A percentile compares a stretch with the other conserved stretches of the same genome.
Conservation (phyloP, 2,888 invertebrate genomes). For the Galeruca laticollis region DNA sequence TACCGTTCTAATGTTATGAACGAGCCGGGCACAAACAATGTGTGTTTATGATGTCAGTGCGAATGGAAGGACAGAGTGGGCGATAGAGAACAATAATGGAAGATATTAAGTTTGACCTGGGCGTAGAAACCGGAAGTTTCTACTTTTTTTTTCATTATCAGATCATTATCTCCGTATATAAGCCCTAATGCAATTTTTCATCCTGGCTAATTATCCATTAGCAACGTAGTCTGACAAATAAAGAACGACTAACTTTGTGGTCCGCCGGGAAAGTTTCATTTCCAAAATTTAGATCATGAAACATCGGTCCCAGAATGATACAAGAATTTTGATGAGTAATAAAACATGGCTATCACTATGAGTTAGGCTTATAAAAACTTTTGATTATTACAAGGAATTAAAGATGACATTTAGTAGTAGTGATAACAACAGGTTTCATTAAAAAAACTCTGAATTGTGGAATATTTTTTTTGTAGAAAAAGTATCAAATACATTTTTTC, state of each 20-base stretch:
- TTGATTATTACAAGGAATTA: too few species aligned
- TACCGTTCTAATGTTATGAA: not conserved
- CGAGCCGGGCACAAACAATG: not conserved
- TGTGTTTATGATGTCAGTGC: constrained; percentile 31
- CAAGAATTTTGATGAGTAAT: too few species aligned
- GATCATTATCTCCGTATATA: constrained; percentile 28
- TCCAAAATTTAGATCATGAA: constrained; percentile 11
- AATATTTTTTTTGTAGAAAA: too few species aligned
- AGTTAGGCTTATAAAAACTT: too few species aligned
- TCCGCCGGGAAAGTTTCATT: not conserved
- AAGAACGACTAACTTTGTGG: not conserved
- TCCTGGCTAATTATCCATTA: constrained; percentile 19
- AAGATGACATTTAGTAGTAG: too few species aligned
- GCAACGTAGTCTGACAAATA: constrained; percentile 16
- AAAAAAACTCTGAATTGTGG: too few species aligned
- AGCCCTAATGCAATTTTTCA: constrained; percentile 22
- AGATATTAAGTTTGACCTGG: constrained; percentile 30
- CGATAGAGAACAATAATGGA: constrained; percentile 24
- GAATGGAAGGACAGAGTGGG: constrained; percentile 26
- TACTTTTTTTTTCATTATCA: constrained; percentile 27
- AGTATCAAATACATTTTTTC: too few species aligned
- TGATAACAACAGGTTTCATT: too few species aligned
- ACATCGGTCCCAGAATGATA: too few species aligned
- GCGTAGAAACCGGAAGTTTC: constrained; percentile 28
- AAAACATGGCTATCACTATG: too few species aligned